Conservation (phyloP, 2,113 vertebrate genomes). For the Calidris pugnax region DNA sequence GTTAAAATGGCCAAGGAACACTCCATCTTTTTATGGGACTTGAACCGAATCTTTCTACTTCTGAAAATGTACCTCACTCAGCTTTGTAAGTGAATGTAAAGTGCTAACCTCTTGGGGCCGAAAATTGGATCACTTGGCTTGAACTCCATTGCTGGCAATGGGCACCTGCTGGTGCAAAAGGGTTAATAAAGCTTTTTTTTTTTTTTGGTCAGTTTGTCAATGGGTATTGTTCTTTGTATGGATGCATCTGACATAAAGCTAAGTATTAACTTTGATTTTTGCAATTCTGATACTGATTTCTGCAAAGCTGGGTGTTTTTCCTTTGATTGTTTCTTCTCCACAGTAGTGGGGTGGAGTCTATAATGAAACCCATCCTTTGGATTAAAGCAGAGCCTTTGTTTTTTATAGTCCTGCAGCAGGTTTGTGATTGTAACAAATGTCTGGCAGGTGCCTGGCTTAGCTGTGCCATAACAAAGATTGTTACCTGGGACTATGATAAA, state of each 20-base stretch:
- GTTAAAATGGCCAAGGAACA: slow-evolving; percentile 54
- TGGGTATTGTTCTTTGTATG: background rate
- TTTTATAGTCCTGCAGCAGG: background rate
- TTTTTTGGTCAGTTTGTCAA: slow-evolving; percentile 25
- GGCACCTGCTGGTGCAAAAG: slow-evolving; percentile 59
- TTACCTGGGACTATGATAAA: background rate
- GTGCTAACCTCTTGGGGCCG: slow-evolving; percentile 17
- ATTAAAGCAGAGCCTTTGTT: background rate
- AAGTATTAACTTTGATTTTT: background rate
- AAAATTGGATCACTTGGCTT: slow-evolving; percentile 51
- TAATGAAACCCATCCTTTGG: background rate
- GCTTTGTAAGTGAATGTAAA: slow-evolving; percentile 67
- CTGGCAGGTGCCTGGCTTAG: background rate
- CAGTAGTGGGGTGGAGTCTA: background rate
- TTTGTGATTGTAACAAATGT: background rate
- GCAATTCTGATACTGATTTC: background rate
- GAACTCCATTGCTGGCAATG: slow-evolving; percentile 59
- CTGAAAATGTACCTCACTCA: slow-evolving; percentile 50
- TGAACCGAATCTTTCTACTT: slow-evolving; percentile 51
- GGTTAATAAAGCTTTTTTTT: slow-evolving; percentile 73
- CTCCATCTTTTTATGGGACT: slow-evolving; percentile 63
- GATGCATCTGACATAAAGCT: background rate
- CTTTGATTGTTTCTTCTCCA: accelerated
- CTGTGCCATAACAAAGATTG: background rate
- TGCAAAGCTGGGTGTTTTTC: background rate